Evolutionary conservation across 2,113 vertebrate genomes (phyloP).

Genomic region (Cinclus mexicanus): DNA sequence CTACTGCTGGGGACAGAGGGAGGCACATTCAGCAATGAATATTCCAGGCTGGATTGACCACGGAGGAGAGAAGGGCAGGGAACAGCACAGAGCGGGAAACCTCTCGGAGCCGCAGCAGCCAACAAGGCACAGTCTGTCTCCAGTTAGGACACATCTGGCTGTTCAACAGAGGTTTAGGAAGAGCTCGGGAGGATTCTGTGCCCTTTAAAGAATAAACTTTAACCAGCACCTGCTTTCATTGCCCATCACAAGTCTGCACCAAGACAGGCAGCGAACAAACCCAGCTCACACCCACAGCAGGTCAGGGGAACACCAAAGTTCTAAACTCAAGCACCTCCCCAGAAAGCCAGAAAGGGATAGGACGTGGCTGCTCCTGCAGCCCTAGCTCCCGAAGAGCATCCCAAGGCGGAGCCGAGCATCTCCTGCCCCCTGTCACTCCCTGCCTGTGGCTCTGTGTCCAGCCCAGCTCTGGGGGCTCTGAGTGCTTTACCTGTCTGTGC

Average conservation of each 20-base stretch:
- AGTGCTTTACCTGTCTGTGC: constrained; percentile 54
- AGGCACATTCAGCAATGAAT: fast-evolving
- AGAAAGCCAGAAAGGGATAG: neutral
- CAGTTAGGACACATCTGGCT: neutral
- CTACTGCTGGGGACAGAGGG: constrained; percentile 49
- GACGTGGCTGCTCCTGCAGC: neutral
- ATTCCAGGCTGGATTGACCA: fast-evolving
- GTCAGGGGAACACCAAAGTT: neutral
- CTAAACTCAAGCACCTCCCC: neutral
- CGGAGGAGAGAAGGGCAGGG: neutral
- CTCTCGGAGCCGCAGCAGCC: neutral
- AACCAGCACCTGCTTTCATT: neutral
- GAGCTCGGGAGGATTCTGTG: neutral
- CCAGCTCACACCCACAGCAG: neutral
- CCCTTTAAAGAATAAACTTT: neutral
- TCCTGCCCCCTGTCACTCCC: fast-evolving
- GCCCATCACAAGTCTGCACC: neutral
- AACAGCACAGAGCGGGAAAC: neutral
- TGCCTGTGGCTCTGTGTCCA: neutral
- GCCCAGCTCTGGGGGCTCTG: neutral
- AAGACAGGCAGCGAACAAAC: neutral
- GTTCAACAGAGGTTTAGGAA: neutral
- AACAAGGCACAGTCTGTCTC: neutral
- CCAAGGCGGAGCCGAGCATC: neutral
- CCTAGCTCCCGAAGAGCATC: neutral